Percentiles rank a stretch among this genome's conserved stretches.
Evolutionary conservation across 2,113 vertebrate species (phyloP).

Genomic region (Otolemur garnettii): DNA sequence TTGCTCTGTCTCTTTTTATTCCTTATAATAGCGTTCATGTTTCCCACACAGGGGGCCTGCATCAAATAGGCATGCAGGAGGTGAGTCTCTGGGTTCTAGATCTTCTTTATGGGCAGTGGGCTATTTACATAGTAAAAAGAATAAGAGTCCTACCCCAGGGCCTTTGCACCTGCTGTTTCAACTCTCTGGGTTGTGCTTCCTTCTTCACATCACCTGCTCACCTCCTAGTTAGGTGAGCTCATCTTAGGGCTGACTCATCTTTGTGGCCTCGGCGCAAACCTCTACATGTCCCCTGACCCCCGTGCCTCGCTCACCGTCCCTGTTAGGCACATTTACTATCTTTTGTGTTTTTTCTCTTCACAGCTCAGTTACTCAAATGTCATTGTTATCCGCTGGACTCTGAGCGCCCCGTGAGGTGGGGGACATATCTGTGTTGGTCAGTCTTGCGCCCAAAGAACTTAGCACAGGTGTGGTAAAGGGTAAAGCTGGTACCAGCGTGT

Average conservation of each 20-base stretch:
- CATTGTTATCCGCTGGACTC: neutral
- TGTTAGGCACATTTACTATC: accelerated
- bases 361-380: neutral
- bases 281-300: accelerated
- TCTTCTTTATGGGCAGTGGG: neutral
- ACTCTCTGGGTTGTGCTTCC: neutral
- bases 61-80: neutral
- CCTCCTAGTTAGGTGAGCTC: accelerated
- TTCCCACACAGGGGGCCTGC: neutral
- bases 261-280: accelerated
- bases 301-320: neutral
- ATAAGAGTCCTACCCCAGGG: accelerated
- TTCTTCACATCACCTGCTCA: neutral
- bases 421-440: neutral
- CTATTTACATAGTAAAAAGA: neutral
- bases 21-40: neutral
- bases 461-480: accelerated
- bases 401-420: neutral
- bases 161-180: neutral
- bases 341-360: neutral
- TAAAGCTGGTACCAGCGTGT: neutral
- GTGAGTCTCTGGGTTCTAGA: neutral
- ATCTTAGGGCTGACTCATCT: accelerated
- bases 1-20: no score
- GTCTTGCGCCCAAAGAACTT: neutral